These are phyloP conservation scores for Anoncus sp. DNA, from an alignment of 2,888 invertebrate species.

Conservation along the genomic window DNA sequence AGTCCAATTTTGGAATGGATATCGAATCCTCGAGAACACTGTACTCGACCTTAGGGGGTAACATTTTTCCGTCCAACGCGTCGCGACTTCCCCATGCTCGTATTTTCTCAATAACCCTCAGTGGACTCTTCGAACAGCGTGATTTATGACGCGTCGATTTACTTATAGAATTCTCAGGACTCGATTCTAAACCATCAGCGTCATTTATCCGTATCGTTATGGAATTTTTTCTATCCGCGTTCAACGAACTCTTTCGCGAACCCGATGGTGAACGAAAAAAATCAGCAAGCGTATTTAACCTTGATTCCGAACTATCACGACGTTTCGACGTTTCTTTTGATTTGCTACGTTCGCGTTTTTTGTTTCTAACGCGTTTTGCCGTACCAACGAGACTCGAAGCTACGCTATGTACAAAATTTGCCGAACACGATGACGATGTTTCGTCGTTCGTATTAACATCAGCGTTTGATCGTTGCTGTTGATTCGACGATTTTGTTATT, in stretches of 20 bases:
- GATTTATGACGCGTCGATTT: conserved; percentile 76
- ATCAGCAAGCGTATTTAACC: conserved; percentile 78
- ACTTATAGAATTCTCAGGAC: conserved; percentile 78
- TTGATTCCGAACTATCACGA: conserved; percentile 80
- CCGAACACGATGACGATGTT: conserved; percentile 55
- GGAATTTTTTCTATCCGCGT: conserved; percentile 77
- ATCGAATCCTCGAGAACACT: conserved; percentile 75
- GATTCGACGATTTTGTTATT: conserved; percentile 20
- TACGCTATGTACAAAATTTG: conserved; percentile 75
- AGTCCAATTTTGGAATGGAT: conserved; percentile 73
- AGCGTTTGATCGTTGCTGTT: neutral
- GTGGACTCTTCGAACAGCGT: conserved; percentile 79
- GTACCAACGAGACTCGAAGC: conserved; percentile 78
- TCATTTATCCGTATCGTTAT: conserved; percentile 76
- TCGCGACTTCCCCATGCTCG: conserved; percentile 80
- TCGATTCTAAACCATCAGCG: conserved; percentile 77
- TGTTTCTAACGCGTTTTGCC: conserved; percentile 78
- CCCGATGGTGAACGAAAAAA: conserved; percentile 81
- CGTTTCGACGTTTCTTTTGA: conserved; percentile 80
- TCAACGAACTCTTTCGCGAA: conserved; percentile 80
- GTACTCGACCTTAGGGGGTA: conserved; percentile 75
- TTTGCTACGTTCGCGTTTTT: conserved; percentile 80
- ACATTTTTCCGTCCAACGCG: conserved; percentile 72
- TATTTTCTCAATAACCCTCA: conserved; percentile 79
- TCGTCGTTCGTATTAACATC: conserved; percentile 29